These are phyloP conservation scores for Pegea sp. DNA, from an alignment of 23 tunicate genomes.

Conservation along the genomic window DNA sequence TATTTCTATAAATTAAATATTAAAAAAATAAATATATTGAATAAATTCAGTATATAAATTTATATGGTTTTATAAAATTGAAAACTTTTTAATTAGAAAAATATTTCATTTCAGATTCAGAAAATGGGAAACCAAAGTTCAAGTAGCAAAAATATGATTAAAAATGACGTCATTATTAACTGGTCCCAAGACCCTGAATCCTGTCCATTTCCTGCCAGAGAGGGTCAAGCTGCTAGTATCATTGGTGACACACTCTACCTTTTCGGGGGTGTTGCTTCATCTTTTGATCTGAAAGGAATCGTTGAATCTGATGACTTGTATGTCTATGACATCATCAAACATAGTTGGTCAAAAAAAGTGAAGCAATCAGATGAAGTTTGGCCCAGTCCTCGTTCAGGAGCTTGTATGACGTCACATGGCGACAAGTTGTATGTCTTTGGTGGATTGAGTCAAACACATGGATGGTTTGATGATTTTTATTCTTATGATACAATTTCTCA, in stretches of 20 bases:
- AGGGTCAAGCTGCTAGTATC: slow-evolving; percentile 39
- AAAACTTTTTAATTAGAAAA: no score
- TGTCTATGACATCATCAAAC: slow-evolving; percentile 8
- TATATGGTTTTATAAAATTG: no score
- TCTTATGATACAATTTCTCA: slow-evolving; percentile 11
- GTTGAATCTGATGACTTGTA: slow-evolving; percentile 35
- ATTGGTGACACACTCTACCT: slow-evolving; percentile 16
- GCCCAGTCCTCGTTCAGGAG: slow-evolving; percentile 58
- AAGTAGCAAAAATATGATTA: no score
- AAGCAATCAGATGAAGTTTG: slow-evolving; percentile 1
- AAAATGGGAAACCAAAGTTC: no score
- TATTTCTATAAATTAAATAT: no score
- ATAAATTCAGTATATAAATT: no score
- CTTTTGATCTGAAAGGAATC: background rate
- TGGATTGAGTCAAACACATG: slow-evolving; percentile 38
- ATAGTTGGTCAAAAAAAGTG: slow-evolving; percentile 26
- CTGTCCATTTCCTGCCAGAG: slow-evolving; percentile 25
- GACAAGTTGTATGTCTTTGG: slow-evolving; percentile 52
- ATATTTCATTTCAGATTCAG: no score
- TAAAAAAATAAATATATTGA: no score
- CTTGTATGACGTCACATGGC: slow-evolving; percentile 26
- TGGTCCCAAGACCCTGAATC: slow-evolving; percentile 12
- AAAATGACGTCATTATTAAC: slow-evolving; percentile 15
- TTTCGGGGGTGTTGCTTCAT: slow-evolving; percentile 45
- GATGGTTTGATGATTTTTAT: slow-evolving; percentile 60